Conservation (phyloP, 2,113 vertebrate species). For the Acinonyx jubatus region DNA sequence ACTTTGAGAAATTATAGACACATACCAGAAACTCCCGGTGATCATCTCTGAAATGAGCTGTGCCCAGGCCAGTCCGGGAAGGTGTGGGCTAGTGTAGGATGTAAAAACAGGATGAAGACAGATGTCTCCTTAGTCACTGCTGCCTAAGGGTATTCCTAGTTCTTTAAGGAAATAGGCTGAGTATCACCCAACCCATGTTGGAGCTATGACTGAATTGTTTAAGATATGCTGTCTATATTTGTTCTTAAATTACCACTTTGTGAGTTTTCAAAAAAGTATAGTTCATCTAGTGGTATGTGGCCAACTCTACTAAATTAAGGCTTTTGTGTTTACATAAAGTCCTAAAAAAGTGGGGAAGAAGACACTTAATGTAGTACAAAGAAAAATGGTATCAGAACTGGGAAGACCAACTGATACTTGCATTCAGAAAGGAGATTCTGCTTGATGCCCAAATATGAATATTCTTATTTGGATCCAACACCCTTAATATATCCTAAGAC, state of each 20-base stretch:
- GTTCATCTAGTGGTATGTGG: background rate
- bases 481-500: background rate
- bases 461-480: background rate
- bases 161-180: background rate
- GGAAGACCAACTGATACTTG: background rate
- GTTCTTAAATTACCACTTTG: background rate
- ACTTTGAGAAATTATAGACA: constrained; percentile 45
- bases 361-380: background rate
- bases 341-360: background rate
- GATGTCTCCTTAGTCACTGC: background rate
- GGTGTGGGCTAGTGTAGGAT: background rate
- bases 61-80: background rate
- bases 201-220: background rate
- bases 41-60: background rate
- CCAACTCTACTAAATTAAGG: constrained; percentile 21
- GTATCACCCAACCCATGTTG: background rate
- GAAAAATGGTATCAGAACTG: background rate
- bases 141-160: background rate
- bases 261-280: constrained; percentile 20
- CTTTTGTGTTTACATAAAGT: background rate
- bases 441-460: background rate
- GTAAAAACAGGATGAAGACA: background rate
- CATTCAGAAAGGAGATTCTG: background rate
- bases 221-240: background rate
- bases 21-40: background rate